These are phyloP conservation scores for Fistularia tabacaria DNA, from an alignment of 2,797 vertebrate genomes.

Conservation along the genomic window DNA sequence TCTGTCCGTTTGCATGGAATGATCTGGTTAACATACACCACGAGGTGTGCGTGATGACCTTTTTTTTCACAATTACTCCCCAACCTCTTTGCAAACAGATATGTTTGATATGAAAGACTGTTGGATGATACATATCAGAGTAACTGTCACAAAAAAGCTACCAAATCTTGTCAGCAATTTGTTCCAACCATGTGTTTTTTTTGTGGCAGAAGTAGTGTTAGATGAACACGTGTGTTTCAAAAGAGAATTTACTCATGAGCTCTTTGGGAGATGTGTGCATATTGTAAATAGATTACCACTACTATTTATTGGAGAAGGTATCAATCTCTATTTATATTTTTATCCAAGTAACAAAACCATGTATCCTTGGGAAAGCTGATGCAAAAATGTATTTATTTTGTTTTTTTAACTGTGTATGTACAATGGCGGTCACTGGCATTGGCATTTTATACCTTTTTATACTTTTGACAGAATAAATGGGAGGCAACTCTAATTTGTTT, in stretches of 20 bases:
- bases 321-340: constrained; percentile 79
- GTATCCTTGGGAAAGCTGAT: constrained; percentile 65
- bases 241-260: constrained; percentile 43
- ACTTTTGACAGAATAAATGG: constrained; percentile 12
- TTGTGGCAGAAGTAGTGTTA: constrained; percentile 25
- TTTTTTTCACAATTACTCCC: constrained; percentile 44
- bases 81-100: constrained; percentile 39
- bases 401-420: constrained; percentile 53
- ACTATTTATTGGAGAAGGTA: constrained; percentile 94
- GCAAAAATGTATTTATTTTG: constrained; percentile 73
- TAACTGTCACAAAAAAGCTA: constrained; percentile 27
- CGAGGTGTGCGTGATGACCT: constrained; percentile 49
- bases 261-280: constrained; percentile 81
- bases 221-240: constrained; percentile 31
- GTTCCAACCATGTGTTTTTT: constrained; percentile 11
- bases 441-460: constrained; percentile 23
- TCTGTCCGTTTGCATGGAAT: constrained; percentile 4
- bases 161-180: constrained; percentile 4
- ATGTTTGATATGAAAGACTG: constrained; percentile 40
- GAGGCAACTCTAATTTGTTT: constrained; percentile 34
- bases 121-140: constrained; percentile 7
- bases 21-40: constrained; percentile 27
- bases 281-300: constrained; percentile 88
- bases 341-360: constrained; percentile 61
- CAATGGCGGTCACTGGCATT: constrained; percentile 35